These are phyloP conservation scores for Melinaea menophilus DNA, from an alignment of 2,888 invertebrate species.

Conservation along the genomic window DNA sequence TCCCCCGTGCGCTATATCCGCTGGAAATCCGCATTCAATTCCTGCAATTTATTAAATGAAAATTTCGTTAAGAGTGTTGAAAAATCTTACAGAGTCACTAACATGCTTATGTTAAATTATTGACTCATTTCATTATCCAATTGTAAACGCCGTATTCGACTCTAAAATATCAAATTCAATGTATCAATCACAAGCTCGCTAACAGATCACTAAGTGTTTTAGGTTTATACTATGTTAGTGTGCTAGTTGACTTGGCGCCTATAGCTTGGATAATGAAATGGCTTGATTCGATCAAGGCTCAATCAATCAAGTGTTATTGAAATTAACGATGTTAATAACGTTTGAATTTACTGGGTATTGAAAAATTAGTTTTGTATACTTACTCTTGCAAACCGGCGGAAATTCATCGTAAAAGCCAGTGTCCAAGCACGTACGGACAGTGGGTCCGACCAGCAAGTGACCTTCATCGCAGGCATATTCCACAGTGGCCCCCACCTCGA, in stretches of 20 bases:
- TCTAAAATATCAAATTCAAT: too few relatives aligned
- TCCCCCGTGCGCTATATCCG: constrained; percentile 88
- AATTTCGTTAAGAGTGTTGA: neutral
- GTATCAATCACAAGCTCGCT: too few relatives aligned
- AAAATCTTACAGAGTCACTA: too few relatives aligned
- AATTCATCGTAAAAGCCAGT: constrained; percentile 97
- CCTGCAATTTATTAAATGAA: constrained; percentile 67
- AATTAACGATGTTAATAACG: neutral
- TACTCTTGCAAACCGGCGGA: constrained; percentile 95
- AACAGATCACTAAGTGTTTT: too few relatives aligned
- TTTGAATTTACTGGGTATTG: neutral
- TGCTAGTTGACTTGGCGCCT: too few relatives aligned
- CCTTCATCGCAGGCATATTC: constrained; percentile 92
- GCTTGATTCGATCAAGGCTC: too few relatives aligned
- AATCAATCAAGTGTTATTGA: neutral
- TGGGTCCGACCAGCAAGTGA: constrained; percentile 91
- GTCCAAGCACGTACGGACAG: constrained; percentile 88
- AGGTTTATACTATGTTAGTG: too few relatives aligned
- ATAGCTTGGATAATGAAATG: too few relatives aligned
- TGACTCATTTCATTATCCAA: too few relatives aligned
- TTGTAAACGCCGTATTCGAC: too few relatives aligned
- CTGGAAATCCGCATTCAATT: constrained; percentile 93
- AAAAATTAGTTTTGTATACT: constrained; percentile 36
- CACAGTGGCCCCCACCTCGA: constrained; percentile 89
- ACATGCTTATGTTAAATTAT: too few relatives aligned